Conservation (phyloP, 2,113 vertebrate genomes). For the Seriola dumerili region DNA sequence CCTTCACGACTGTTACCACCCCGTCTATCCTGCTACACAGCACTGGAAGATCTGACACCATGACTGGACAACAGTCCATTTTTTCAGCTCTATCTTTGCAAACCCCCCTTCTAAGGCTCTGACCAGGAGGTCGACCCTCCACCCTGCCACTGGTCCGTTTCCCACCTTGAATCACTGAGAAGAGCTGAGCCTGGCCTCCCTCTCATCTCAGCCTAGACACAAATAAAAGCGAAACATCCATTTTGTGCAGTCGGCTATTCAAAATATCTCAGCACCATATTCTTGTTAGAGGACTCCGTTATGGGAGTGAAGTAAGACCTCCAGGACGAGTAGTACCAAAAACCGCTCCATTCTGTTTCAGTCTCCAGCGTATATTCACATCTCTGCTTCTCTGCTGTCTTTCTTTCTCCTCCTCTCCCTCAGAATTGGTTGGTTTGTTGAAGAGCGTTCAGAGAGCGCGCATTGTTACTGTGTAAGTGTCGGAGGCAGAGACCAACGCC, state of each 20-base stretch:
- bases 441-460: slow-evolving; percentile 65
- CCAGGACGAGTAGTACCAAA: slow-evolving; percentile 8
- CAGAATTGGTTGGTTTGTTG: slow-evolving; percentile 56
- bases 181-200: neutral
- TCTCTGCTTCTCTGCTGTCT: slow-evolving; percentile 42
- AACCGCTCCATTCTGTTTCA: slow-evolving; percentile 47
- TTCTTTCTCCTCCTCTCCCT: slow-evolving; percentile 38
- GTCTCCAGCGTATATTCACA: slow-evolving; percentile 45
- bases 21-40: slow-evolving; percentile 74
- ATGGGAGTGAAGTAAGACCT: slow-evolving; percentile 21
- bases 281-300: neutral
- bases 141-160: slow-evolving; percentile 19
- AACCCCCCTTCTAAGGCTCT: slow-evolving; percentile 4
- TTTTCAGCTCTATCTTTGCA: slow-evolving; percentile 12
- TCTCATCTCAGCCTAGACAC: slow-evolving; percentile 22
- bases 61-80: slow-evolving; percentile 78
- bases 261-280: slow-evolving; percentile 22
- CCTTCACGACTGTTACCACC: slow-evolving; percentile 70
- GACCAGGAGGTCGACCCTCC: neutral
- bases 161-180: slow-evolving; percentile 27
- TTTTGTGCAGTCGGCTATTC: slow-evolving; percentile 17
- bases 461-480: slow-evolving; percentile 61
- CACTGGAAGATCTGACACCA: slow-evolving; percentile 73
- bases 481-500: slow-evolving; percentile 62
- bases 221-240: slow-evolving; percentile 29